Base-by-base conservation (phyloP, 2,888 invertebrate species). In the Megalurothrips usitatus region DNA sequence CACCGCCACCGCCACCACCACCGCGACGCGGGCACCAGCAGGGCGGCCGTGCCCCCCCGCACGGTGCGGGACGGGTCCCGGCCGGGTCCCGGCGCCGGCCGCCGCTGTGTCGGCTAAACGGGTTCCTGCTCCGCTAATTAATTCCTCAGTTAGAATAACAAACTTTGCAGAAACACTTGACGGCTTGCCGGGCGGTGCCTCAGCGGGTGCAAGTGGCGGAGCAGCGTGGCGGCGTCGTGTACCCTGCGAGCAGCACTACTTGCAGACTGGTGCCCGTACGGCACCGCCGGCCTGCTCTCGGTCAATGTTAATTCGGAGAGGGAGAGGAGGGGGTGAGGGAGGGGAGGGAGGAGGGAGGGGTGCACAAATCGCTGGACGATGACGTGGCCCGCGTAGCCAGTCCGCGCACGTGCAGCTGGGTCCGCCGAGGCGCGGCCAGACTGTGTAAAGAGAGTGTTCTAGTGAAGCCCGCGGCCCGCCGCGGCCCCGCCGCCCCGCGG, bases 131-230 rank as follows among this genome's bases (percentile, higher is more conserved):
- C 26, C 68, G 68, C 68, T 75, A 75, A 75, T 75, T 75, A 75
- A 75, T 75, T 75, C 68, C 26, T 75, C 68, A 75, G 23, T 75
- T 75, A 75, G 68, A 26, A 75, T 75, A 23, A 26, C 68, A 75
- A 75, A 75, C 23, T 75, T 75, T 75, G 68, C 68, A 75, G 23
- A 75, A 75, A 75, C 68, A 26, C 68, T 23, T 75, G 68, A 26
- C 68, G 26, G 49, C 49, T 49, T 9, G 49, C 10, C 49, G 49
- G 49, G 49, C 49, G 10, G 49, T 12, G 49, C 9, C 49, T 52
- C 19, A 19, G 52, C 52, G 52, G 6, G 34, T 43, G 6, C 34
- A 2, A 43, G 34, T 43, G 34, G 2, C 3, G 34, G 2, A 43
- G 6, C 34, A 43, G 34, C 6, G 34, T 43, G 34, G 34, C n/a